Evolutionary conservation across 2,797 vertebrate species (phyloP).

Genomic region (Sebastes trivittatus): DNA sequence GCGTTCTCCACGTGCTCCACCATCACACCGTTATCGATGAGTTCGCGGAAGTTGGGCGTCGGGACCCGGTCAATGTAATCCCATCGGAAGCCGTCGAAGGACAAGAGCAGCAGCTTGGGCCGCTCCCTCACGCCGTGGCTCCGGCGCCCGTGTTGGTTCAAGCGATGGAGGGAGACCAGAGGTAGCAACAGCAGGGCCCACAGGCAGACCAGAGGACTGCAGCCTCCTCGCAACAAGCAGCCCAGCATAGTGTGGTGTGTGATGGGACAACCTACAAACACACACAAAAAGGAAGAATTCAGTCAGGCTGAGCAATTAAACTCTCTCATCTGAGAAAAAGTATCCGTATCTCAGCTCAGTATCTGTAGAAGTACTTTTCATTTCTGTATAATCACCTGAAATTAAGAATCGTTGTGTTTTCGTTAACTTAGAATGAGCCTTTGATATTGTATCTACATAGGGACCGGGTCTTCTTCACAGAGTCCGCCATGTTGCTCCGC

Average conservation of each 20-base stretch:
- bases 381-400: background rate
- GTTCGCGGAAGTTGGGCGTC: conserved; percentile 84
- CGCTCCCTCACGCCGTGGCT: conserved; percentile 37
- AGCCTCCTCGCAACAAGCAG: conserved; percentile 40
- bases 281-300: conserved; percentile 1
- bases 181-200: conserved; percentile 64
- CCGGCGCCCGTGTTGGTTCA: conserved; percentile 7
- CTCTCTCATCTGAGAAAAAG: background rate
- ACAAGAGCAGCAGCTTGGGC: conserved; percentile 87
- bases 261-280: conserved; percentile 19
- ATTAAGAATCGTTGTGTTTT: too few relatives aligned
- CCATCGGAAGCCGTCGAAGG: conserved; percentile 95
- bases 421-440: too few relatives aligned
- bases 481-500: too few relatives aligned
- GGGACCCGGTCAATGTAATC: conserved; percentile 90
- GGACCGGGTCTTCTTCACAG: too few relatives aligned
- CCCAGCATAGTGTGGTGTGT: conserved; percentile 40
- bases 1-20: conserved; percentile 87
- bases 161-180: conserved; percentile 53
- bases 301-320: background rate
- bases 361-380: too few relatives aligned
- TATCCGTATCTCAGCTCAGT: too few relatives aligned
- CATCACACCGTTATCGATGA: conserved; percentile 84
- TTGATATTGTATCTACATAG: too few relatives aligned
- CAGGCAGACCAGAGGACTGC: conserved; percentile 65